phyloP scores from a whole-genome alignment of 2,113 vertebrate species.

The Rostratula benghalensis region DNA sequence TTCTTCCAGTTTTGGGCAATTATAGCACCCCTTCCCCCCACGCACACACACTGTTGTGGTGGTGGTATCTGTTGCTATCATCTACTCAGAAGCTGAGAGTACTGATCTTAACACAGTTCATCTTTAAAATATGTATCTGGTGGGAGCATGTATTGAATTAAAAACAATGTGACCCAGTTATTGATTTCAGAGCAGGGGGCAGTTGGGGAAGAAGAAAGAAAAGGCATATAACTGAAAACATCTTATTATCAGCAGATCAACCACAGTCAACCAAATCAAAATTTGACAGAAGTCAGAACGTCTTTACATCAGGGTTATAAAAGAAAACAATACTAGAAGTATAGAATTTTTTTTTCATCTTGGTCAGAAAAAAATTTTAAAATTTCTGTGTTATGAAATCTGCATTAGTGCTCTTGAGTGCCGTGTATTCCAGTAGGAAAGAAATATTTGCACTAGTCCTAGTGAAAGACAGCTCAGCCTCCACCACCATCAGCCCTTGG shows the following conservation, averaged over 20 bases:
- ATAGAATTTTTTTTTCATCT: neutral
- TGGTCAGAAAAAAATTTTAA: neutral
- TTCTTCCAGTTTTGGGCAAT: neutral
- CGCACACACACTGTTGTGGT: rapidly evolving
- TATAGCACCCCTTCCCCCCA: neutral
- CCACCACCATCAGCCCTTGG: neutral
- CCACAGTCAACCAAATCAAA: neutral
- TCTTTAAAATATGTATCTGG: neutral
- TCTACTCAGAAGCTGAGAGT: neutral
- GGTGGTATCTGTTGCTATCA: neutral
- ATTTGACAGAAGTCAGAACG: neutral
- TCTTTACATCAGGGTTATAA: neutral
- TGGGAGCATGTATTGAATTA: neutral
- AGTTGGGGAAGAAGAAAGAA: neutral
- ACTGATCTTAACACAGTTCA: neutral
- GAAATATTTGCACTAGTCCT: neutral
- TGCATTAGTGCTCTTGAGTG: neutral
- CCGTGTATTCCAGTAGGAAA: neutral
- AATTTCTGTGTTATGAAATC: neutral
- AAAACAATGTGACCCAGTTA: neutral
- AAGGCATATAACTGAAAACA: neutral
- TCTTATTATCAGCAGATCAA: neutral
- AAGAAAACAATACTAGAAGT: neutral
- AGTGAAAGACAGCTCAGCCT: neutral
- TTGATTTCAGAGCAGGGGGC: rapidly evolving